Percentiles rank a stretch among this genome's conserved stretches.
Evolutionary conservation across 2,888 invertebrate species (phyloP).

Genomic region (Augochlorella aurata): DNA sequence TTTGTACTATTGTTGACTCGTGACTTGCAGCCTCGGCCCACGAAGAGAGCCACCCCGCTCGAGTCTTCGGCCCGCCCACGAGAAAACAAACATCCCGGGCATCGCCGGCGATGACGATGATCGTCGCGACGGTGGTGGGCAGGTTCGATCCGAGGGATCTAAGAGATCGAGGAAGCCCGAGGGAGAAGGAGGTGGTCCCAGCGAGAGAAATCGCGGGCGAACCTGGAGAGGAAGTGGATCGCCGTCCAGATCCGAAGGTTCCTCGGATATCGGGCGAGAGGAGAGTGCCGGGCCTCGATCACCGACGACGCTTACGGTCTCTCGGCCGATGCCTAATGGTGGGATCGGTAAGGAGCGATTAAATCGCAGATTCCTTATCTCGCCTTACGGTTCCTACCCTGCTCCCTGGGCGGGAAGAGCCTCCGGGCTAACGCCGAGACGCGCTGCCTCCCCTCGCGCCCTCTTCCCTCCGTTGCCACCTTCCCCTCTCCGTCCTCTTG

Average conservation of each 20-base stretch:
- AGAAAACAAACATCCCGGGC: conserved; percentile 76
- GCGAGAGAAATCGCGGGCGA: conserved; percentile 14
- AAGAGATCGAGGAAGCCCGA: not conserved
- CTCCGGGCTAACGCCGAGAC: conserved; percentile 67
- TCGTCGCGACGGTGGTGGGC: conserved; percentile 18
- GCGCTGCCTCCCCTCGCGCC: conserved; percentile 17
- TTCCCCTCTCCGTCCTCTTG: conserved; percentile 1
- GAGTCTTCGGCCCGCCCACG: conserved; percentile 73
- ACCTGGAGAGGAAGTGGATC: conserved; percentile 3
- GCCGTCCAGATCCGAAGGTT: not conserved
- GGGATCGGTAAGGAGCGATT: conserved; percentile 72
- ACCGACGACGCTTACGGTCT: conserved; percentile 34
- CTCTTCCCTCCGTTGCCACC: conserved; percentile 10
- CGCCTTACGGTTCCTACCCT: conserved; percentile 61
- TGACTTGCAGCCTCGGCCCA: conserved; percentile 78
- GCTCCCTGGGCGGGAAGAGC: conserved; percentile 72
- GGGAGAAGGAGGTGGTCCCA: not conserved
- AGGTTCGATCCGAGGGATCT: conserved; percentile 5
- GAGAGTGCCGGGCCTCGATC: conserved; percentile 16
- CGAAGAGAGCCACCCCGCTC: conserved; percentile 60
- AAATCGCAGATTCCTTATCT: conserved; percentile 74
- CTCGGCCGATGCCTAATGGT: conserved; percentile 66
- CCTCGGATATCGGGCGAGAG: too few relatives aligned
- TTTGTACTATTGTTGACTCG: conserved; percentile 82
- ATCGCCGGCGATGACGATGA: conserved; percentile 54